Conservation (phyloP, 2,888 invertebrate genomes). For the Acanthacorydalis orientalis region DNA sequence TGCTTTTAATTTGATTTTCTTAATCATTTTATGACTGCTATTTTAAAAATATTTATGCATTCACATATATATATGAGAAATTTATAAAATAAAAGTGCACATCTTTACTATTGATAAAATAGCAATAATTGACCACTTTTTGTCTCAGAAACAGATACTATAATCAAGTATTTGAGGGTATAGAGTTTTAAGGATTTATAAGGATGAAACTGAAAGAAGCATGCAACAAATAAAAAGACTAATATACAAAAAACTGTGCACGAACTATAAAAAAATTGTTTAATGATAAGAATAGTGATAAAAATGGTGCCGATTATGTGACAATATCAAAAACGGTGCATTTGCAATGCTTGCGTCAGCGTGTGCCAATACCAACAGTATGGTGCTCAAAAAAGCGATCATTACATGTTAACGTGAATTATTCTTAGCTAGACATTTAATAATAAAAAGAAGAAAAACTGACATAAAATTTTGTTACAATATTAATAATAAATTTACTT, state of each 20-base stretch:
- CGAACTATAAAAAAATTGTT: conserved; percentile 11
- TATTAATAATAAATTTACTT: conserved; percentile 7
- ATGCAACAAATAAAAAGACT: conserved; percentile 5
- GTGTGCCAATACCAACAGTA: conserved; percentile 18
- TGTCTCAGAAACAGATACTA: background rate
- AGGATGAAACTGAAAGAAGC: conserved; percentile 2
- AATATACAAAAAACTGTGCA: conserved; percentile 20
- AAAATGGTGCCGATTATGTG: conserved; percentile 24
- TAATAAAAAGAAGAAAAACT: conserved; percentile 20
- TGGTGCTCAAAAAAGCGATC: conserved; percentile 31
- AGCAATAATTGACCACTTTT: background rate
- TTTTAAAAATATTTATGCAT: no score
- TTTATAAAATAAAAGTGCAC: no score
- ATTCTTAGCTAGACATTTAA: conserved; percentile 28
- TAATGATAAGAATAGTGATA: conserved; percentile 9
- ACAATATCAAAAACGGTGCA: conserved; percentile 26
- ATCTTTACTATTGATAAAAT: no score
- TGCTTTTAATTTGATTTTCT: no score
- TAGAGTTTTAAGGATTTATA: conserved; percentile 6
- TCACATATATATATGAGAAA: no score
- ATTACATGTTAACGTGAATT: conserved; percentile 55
- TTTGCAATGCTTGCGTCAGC: conserved; percentile 25
- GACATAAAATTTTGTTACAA: conserved; percentile 7
- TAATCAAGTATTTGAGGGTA: conserved; percentile 2
- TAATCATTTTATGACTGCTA: no score